Conservation (phyloP, 2,888 invertebrate species). For the Strigamia maritima region DNA sequence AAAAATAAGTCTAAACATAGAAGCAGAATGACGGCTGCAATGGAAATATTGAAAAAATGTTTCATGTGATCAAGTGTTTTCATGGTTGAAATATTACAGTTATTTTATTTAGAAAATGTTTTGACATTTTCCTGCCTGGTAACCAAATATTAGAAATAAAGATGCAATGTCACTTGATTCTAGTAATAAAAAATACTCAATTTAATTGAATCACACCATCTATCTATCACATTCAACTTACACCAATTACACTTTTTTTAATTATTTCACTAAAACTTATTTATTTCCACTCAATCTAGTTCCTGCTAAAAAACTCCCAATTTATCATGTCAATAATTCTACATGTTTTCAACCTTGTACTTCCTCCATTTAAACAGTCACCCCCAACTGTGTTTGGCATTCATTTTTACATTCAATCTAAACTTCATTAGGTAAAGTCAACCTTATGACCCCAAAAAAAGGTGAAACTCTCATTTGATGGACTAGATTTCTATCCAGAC, state of each 20-base stretch:
- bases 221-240: not conserved
- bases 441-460: not conserved
- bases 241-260: not conserved
- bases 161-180: too few species aligned
- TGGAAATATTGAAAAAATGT: too few species aligned
- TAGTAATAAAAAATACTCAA: too few species aligned
- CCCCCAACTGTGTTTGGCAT: not conserved
- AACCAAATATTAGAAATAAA: too few species aligned
- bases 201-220: too few species aligned
- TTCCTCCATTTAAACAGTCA: conserved; percentile 1
- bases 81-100: not conserved
- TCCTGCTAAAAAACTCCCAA: not conserved
- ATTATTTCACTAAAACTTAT: not conserved
- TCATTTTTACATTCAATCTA: conserved; percentile 10
- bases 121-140: too few species aligned
- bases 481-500: conserved; percentile 13
- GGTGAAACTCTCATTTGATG: conserved; percentile 23
- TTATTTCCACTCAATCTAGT: not conserved
- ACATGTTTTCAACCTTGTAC: conserved; percentile 15
- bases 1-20: too few species aligned
- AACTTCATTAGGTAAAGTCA: conserved; percentile 11
- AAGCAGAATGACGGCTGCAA: too few species aligned
- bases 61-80: too few species aligned
- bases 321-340: conserved; percentile 19
- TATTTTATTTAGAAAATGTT: not conserved